Base-by-base conservation (phyloP, 1,140 invertebrate genomes). In the Zophobas atratus region DNA sequence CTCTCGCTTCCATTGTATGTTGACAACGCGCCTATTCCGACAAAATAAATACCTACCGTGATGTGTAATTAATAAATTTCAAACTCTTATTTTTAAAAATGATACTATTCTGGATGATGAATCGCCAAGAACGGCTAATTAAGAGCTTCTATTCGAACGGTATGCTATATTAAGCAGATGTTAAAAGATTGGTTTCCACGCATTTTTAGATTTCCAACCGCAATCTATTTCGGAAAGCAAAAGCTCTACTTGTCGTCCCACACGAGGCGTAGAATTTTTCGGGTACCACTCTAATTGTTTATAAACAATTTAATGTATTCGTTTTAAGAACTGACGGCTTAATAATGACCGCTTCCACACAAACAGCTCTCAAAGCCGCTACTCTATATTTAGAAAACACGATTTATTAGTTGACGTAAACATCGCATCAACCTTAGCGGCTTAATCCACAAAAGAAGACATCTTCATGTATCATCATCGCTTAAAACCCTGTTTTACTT, bases 161-260 rank as follows among this genome's bases (percentile, higher is more conserved):
- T 20, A 46, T 2, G 60, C 60, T 67, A 67, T 46, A 67, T 67
- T 67, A 67, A 67, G 39, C 60, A 43, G 60, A 67, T 67, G 60
- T 67, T 67, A 67, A 67, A 67, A 67, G 60, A 67, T 67, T 67
- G 60, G 60, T 67, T 67, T 43, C 39, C 2, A 43, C 39, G 41
- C 39, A 43, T 67, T 67, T 67, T 67, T 67, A 67, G 60, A 67
- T 41, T 67, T 67, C 39, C 39, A 33, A 67, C 38, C n/a, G 60
- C 4, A 67, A 67, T 67, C 32, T 67, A 67, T 67, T 43, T 67
- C 39, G 33, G 56, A 35, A 1, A 67, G 38, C 1, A 41, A 63
- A 63, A 63, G 57, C 38, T 38, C 38, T 1, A 43, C 1, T 38
- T 67, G 33, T 60, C n/a, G 5, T 5, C 36, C 38, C n/a, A 6